Percentiles rank a stretch among this genome's conserved stretches.
Conservation (phyloP, 2,113 vertebrate species). For the Centropristis striata region DNA sequence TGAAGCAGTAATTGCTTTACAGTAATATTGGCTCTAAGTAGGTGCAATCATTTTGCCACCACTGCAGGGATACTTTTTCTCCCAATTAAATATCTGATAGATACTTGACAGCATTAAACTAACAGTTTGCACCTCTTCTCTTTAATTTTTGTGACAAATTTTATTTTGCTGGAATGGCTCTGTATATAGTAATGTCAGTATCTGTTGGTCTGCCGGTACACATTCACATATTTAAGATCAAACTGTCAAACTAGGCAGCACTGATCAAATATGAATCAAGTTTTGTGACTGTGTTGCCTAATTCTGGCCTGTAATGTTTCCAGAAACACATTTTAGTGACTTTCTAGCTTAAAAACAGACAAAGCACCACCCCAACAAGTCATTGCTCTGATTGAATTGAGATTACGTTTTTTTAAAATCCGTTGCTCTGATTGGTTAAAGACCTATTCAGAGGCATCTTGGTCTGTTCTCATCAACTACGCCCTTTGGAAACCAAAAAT, state of each 20-base stretch:
- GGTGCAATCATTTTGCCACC: not conserved
- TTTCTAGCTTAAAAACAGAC: too few relatives aligned
- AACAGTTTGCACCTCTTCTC: not conserved
- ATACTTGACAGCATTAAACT: not conserved
- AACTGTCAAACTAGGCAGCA: too few relatives aligned
- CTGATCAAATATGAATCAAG: too few relatives aligned
- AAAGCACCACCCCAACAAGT: too few relatives aligned
- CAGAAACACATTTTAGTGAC: not conserved
- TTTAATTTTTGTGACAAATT: not conserved
- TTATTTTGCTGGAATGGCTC: not conserved
- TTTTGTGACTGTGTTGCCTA: too few relatives aligned
- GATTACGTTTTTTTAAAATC: too few relatives aligned
- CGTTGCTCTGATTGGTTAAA: not conserved
- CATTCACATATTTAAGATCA: not conserved
- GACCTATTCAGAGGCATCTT: too few relatives aligned
- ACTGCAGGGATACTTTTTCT: conserved; percentile 8
- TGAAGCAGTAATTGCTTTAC: conserved; percentile 16
- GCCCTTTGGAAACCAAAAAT: too few relatives aligned
- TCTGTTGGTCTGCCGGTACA: not conserved
- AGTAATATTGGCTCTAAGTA: conserved; percentile 25
- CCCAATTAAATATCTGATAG: not conserved
- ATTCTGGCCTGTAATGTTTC: too few relatives aligned
- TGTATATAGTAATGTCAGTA: not conserved
- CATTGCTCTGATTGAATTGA: too few relatives aligned
- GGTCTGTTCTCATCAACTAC: too few relatives aligned